These are phyloP conservation scores for Leucopsar rothschildi DNA, from an alignment of 2,113 vertebrate genomes.

Conservation along the genomic window DNA sequence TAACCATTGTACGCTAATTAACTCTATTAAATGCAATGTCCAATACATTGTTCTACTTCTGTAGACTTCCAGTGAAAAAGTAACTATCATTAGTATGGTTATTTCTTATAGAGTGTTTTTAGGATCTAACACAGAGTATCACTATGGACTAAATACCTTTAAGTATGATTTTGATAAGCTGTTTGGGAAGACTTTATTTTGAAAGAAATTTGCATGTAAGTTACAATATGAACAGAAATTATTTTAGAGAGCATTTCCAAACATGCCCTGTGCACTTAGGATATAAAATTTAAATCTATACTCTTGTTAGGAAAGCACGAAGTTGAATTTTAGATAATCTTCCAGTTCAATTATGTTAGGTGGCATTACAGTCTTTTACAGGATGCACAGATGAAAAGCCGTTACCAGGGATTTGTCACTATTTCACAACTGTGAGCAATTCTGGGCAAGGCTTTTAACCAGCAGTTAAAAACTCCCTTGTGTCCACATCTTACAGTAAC, in stretches of 20 bases:
- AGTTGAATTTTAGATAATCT: neutral
- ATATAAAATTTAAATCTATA: neutral
- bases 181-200: neutral
- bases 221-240: neutral
- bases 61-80: constrained; percentile 20
- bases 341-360: neutral
- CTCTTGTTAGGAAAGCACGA: neutral
- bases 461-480: neutral
- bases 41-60: constrained; percentile 35
- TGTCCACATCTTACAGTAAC: neutral
- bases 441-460: neutral
- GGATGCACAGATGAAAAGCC: neutral
- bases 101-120: neutral
- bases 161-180: neutral
- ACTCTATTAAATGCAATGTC: constrained; percentile 42
- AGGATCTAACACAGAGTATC: neutral
- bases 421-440: neutral
- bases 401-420: neutral
- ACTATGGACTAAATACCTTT: neutral
- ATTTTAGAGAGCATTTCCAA: neutral
- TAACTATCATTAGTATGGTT: neutral
- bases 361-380: neutral
- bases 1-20: constrained; percentile 57
- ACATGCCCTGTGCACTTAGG: neutral
- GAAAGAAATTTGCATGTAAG: neutral